Evolutionary conservation across 2,113 vertebrate species (phyloP).

Genomic region (Tichodroma muraria): DNA sequence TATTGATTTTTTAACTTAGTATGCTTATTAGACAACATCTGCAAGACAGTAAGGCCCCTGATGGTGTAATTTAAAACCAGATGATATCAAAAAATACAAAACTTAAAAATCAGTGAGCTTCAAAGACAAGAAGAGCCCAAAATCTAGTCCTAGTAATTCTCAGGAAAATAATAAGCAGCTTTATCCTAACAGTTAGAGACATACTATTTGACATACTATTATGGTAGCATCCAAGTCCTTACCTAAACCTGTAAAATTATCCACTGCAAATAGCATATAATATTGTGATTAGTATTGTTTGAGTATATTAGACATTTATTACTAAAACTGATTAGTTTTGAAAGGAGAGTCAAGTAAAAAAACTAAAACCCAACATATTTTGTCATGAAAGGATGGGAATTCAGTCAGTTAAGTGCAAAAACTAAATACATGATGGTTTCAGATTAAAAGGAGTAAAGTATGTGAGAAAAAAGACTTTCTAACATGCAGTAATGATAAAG

Average conservation of each 20-base stretch:
- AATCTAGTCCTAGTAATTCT: background rate
- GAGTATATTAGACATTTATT: background rate
- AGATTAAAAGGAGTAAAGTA: background rate
- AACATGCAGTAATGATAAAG: background rate
- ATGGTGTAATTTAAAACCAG: background rate
- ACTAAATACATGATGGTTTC: background rate
- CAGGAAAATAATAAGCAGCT: background rate
- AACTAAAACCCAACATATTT: background rate
- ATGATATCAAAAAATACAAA: background rate
- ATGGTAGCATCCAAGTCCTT: background rate
- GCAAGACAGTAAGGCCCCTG: background rate
- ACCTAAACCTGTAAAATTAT: background rate
- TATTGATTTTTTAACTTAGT: background rate
- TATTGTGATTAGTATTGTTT: background rate
- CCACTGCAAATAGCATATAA: background rate
- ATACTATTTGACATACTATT: background rate
- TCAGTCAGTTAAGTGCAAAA: background rate
- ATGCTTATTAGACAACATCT: background rate
- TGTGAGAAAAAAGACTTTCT: background rate
- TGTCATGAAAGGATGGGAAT: background rate
- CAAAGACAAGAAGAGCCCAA: background rate
- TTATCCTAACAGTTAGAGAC: background rate
- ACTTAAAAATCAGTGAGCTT: background rate
- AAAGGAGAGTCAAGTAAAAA: background rate
- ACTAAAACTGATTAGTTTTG: background rate